These are phyloP conservation scores for Rhinolophus ferrumequinum DNA, from an alignment of 2,113 vertebrate genomes.

Conservation along the genomic window DNA sequence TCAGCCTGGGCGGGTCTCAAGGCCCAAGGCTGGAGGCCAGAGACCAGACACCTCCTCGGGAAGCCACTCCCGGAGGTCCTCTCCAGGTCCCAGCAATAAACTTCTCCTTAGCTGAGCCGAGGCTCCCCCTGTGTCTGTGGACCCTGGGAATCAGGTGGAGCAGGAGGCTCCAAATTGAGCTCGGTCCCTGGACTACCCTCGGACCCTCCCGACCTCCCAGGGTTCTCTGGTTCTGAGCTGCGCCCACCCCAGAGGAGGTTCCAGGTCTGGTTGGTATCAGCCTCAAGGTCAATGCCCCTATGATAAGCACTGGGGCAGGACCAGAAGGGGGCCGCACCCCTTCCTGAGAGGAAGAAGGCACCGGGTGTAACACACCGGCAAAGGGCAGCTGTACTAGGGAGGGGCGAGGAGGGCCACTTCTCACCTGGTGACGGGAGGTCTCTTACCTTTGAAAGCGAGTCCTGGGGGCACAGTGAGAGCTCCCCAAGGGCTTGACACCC, in stretches of 20 bases:
- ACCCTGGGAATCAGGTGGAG: constrained; percentile 14
- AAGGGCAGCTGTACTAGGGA: background rate
- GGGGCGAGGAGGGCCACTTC: background rate
- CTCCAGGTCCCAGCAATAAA: constrained; percentile 60
- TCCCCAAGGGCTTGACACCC: too few species aligned
- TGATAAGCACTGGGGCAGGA: background rate
- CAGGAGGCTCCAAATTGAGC: constrained; percentile 73
- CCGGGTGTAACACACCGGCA: constrained; percentile 4
- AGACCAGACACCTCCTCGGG: background rate
- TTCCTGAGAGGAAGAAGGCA: background rate
- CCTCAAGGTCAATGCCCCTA: background rate
- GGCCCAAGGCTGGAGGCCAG: background rate
- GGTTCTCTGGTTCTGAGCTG: constrained; percentile 82
- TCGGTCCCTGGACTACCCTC: background rate
- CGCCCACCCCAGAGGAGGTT: constrained; percentile 85
- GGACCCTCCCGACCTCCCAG: background rate
- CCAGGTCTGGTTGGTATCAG: constrained; percentile 85
- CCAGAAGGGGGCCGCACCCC: background rate
- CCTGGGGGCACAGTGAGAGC: background rate
- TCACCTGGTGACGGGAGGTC: background rate
- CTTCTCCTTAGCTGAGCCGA: background rate
- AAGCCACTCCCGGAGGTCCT: background rate
- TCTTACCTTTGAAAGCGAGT: background rate
- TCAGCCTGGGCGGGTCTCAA: background rate
- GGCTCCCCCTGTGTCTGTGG: background rate